phyloP scores from a whole-genome alignment of 2,888 invertebrate species.

The Dryobota labecula region DNA sequence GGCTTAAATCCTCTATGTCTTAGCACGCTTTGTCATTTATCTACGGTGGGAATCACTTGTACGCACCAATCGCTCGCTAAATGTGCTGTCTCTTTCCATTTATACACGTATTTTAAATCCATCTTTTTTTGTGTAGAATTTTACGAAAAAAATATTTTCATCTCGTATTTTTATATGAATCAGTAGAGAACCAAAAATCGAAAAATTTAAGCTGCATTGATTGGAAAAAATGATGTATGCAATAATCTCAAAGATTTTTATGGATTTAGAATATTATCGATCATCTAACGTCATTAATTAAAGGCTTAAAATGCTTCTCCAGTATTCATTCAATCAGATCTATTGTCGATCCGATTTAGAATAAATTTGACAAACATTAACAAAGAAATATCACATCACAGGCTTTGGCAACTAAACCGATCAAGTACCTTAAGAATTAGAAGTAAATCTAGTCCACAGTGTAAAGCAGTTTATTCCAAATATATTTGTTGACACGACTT shows the following conservation, averaged over 20 bases:
- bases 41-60: conserved; percentile 55
- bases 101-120: conserved; percentile 8
- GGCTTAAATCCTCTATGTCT: conserved; percentile 40
- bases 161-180: neutral
- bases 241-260: conserved; percentile 21
- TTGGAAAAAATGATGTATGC: neutral
- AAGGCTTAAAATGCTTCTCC: conserved; percentile 53
- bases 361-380: conserved; percentile 23
- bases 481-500: conserved; percentile 74
- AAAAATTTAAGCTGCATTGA: neutral
- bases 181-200: neutral
- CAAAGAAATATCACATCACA: conserved; percentile 36
- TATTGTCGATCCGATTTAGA: conserved; percentile 14
- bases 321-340: conserved; percentile 12
- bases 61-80: conserved; percentile 72
- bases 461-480: conserved; percentile 72
- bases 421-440: conserved; percentile 51
- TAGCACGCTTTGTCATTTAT: conserved; percentile 60
- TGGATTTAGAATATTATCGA: conserved; percentile 67
- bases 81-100: conserved; percentile 67
- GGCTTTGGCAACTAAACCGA: conserved; percentile 68
- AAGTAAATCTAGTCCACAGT: conserved; percentile 64
- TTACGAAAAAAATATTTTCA: neutral
- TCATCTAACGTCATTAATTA: conserved; percentile 43
- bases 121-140: conserved; percentile 5